Evolutionary conservation across 92 coral and sea anemone species (phyloP).

Genomic region (Phymanthus crucifer): DNA sequence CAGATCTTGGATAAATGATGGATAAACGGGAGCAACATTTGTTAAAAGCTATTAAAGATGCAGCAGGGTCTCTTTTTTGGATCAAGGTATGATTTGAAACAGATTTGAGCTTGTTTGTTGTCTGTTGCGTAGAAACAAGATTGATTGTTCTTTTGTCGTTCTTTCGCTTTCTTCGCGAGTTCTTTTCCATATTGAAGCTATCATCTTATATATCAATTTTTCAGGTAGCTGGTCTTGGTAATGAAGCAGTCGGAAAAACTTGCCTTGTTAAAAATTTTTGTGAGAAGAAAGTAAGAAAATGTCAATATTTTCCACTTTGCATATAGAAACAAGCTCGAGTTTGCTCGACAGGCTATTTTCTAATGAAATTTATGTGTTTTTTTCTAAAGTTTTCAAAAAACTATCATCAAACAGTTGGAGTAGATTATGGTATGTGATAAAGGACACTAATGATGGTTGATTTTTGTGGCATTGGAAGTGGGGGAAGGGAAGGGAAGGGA

Average conservation of each 20-base stretch:
- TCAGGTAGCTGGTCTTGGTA: constrained; percentile 91
- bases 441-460: background rate
- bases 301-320: background rate
- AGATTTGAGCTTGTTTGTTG: background rate
- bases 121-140: constrained; percentile 26
- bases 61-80: constrained; percentile 95
- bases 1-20: constrained; percentile 36
- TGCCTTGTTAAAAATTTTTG: constrained; percentile 92
- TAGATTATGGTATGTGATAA: constrained; percentile 84
- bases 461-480: no score
- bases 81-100: constrained; percentile 63
- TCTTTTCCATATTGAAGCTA: background rate
- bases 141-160: background rate
- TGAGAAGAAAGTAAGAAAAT: constrained; percentile 79
- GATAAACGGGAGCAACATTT: constrained; percentile 72
- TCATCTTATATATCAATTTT: background rate
- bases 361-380: background rate
- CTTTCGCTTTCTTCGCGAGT: background rate
- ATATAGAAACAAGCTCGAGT: background rate
- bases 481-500: no score
- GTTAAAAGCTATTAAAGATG: constrained; percentile 80
- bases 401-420: constrained; percentile 93
- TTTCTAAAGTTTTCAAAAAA: constrained; percentile 75
- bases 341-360: background rate
- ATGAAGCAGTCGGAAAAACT: constrained; percentile 94